Evolutionary conservation across 1,140 invertebrate species (phyloP).

Genomic region (Prorops nasuta): DNA sequence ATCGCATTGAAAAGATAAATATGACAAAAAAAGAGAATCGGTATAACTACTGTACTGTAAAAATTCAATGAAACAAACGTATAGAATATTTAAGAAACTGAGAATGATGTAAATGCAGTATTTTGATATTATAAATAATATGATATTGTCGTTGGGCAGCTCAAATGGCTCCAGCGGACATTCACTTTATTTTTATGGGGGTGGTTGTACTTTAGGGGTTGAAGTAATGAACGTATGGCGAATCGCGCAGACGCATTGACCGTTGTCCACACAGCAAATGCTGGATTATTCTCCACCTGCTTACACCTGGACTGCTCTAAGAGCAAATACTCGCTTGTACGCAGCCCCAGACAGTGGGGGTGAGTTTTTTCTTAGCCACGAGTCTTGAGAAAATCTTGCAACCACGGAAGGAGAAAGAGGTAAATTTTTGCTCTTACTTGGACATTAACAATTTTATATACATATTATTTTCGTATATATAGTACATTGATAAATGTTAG

Average conservation of each 20-base stretch:
- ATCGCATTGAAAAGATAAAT: too few species aligned
- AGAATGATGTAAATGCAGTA: too few species aligned
- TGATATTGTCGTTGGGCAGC: too few species aligned
- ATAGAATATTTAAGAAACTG: too few species aligned
- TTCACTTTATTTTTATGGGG: constrained; percentile 28
- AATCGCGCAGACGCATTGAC: constrained; percentile 43
- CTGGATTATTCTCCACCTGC: constrained; percentile 16
- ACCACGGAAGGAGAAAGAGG: neutral
- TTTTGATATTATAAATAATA: too few species aligned
- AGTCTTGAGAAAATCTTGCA: neutral
- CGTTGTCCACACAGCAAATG: constrained; percentile 31
- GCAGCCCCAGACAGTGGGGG: neutral
- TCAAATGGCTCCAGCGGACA: too few species aligned
- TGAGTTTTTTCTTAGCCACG: neutral
- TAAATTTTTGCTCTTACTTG: constrained; percentile 2
- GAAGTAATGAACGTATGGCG: neutral
- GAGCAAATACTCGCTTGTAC: neutral
- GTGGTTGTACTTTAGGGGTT: constrained; percentile 19
- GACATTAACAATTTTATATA: too few species aligned
- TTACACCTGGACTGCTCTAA: neutral
- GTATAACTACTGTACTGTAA: too few species aligned
- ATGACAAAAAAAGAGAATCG: too few species aligned
- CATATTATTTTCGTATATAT: too few species aligned
- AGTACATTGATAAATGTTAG: too few species aligned
- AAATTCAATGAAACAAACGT: too few species aligned